phyloP scores from a whole-genome alignment of 2,888 invertebrate genomes.

The Nephrocerus scutellatus region DNA sequence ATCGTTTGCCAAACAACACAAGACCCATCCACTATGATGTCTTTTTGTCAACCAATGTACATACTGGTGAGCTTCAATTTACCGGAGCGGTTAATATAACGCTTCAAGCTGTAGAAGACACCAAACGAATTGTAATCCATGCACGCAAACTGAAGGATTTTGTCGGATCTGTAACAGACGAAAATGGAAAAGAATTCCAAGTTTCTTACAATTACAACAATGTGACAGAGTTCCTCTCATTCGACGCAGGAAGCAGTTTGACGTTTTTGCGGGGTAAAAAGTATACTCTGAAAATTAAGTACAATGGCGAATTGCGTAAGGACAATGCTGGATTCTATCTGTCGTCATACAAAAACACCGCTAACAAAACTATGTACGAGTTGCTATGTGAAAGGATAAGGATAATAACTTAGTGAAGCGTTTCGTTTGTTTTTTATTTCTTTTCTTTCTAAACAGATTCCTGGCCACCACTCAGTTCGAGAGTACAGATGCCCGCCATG shows the following conservation, averaged over 20 bases:
- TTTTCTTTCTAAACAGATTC: constrained; percentile 14
- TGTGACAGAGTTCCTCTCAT: constrained; percentile 12
- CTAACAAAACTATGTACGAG: constrained; percentile 18
- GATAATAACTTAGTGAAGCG: not conserved
- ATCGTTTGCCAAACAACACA: constrained; percentile 51
- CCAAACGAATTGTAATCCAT: constrained; percentile 45
- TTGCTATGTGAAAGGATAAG: not conserved
- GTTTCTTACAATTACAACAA: not conserved
- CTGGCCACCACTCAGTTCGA: constrained; percentile 59
- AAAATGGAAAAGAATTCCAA: not conserved
- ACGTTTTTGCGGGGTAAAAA: constrained; percentile 21
- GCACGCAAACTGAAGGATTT: constrained; percentile 12
- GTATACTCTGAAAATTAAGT: constrained; percentile 51
- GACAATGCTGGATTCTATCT: constrained; percentile 58
- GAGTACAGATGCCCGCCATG: constrained; percentile 55
- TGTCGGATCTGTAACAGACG: not conserved
- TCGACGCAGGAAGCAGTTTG: constrained; percentile 10
- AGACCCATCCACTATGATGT: constrained; percentile 53
- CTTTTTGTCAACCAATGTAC: constrained; percentile 49
- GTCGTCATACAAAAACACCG: constrained; percentile 47
- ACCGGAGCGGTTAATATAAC: constrained; percentile 49
- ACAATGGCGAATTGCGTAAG: constrained; percentile 51
- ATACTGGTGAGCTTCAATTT: constrained; percentile 34
- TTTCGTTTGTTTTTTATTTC: not conserved
- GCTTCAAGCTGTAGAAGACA: constrained; percentile 48